These are phyloP conservation scores for Chalcosyrphus nemorum DNA, from an alignment of 2,888 invertebrate species.

Conservation along the genomic window DNA sequence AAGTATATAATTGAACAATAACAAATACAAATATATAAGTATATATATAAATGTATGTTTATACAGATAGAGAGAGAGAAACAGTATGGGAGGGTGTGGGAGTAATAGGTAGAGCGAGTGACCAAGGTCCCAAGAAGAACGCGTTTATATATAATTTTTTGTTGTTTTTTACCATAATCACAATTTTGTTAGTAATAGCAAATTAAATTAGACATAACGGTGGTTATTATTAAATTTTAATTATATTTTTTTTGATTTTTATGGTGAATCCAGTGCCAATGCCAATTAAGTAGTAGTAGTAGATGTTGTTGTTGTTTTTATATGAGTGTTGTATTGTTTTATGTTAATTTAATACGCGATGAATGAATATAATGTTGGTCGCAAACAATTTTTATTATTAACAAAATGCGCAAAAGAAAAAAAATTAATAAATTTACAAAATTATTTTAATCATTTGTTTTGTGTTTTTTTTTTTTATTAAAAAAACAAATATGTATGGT, in stretches of 20 bases:
- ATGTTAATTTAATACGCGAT: slow-evolving; percentile 52
- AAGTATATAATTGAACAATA: slow-evolving; percentile 63
- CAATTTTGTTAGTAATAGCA: slow-evolving; percentile 68
- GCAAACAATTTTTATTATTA: slow-evolving; percentile 33
- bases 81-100: slow-evolving; percentile 42
- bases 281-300: slow-evolving; percentile 62
- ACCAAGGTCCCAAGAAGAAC: slow-evolving; percentile 65
- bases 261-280: slow-evolving; percentile 71
- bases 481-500: slow-evolving; percentile 22
- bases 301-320: slow-evolving; percentile 26
- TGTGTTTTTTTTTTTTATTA: too few relatives aligned
- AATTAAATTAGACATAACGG: slow-evolving; percentile 60
- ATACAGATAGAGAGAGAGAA: slow-evolving; percentile 49
- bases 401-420: slow-evolving; percentile 21
- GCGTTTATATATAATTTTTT: slow-evolving; percentile 25
- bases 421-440: slow-evolving; percentile 44
- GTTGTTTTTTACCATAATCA: slow-evolving; percentile 36
- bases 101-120: slow-evolving; percentile 59
- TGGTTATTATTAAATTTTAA: slow-evolving; percentile 31
- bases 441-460: slow-evolving; percentile 7
- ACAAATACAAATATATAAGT: slow-evolving; percentile 58
- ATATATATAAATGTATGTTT: slow-evolving; percentile 43
- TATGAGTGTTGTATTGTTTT: not conserved
- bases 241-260: slow-evolving; percentile 20
- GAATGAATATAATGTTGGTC: slow-evolving; percentile 41